Percentiles rank a stretch among this genome's conserved stretches.
Evolutionary conservation across 2,888 invertebrate genomes (phyloP).

Genomic region (Phengaris arion): DNA sequence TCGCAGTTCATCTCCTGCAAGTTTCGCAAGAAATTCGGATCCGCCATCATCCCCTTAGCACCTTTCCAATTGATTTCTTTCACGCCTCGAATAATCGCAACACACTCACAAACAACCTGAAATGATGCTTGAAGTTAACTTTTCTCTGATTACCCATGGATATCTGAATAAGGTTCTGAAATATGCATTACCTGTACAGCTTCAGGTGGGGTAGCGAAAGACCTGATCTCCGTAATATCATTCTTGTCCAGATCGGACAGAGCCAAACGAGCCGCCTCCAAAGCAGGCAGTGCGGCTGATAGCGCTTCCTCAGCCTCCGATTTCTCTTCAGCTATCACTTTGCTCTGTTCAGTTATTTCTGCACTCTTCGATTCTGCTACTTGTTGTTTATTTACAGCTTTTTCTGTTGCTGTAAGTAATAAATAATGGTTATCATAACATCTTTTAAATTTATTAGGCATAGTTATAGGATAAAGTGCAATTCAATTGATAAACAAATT

Average conservation of each 20-base stretch:
- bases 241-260: conserved; percentile 91
- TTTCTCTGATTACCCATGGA: too few relatives aligned
- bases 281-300: conserved; percentile 89
- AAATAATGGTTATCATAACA: neutral
- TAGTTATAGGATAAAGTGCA: too few relatives aligned
- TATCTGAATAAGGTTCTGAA: neutral
- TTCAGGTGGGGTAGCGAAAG: conserved; percentile 94
- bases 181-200: conserved; percentile 84
- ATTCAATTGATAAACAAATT: too few relatives aligned
- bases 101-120: conserved; percentile 90
- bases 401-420: conserved; percentile 75
- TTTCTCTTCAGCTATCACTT: conserved; percentile 89
- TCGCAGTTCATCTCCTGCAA: conserved; percentile 93
- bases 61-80: conserved; percentile 95
- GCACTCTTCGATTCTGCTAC: conserved; percentile 88
- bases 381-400: conserved; percentile 87
- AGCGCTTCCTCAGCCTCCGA: conserved; percentile 90
- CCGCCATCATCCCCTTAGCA: conserved; percentile 95
- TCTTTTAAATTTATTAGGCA: too few relatives aligned
- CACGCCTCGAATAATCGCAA: conserved; percentile 89
- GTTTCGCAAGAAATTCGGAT: conserved; percentile 88
- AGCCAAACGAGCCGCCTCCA: conserved; percentile 89
- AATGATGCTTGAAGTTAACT: neutral
- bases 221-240: conserved; percentile 95
- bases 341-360: conserved; percentile 90